phyloP scores from a whole-genome alignment of 1,140 invertebrate species.

The Proctacanthus coquilletti region DNA sequence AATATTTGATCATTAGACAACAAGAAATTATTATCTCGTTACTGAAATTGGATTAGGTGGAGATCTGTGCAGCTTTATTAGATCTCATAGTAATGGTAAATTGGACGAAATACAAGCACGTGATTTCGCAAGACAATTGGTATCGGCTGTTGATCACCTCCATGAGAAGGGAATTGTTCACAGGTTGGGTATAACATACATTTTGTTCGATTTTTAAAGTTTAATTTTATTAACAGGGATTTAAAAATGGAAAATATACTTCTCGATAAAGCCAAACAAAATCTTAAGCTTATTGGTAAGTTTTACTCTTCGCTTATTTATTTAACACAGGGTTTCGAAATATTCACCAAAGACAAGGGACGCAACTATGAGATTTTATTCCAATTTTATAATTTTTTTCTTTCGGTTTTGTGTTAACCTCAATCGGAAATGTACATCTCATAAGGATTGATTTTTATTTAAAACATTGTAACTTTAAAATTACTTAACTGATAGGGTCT shows the following conservation, averaged over 20 bases:
- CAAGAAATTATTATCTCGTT: constrained; percentile 47
- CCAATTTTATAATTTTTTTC: too few species aligned
- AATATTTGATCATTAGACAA: constrained; percentile 25
- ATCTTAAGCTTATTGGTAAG: constrained; percentile 54
- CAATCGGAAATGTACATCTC: too few species aligned
- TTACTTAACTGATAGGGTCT: too few species aligned
- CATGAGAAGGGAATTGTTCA: constrained; percentile 50
- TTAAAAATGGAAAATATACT: constrained; percentile 65
- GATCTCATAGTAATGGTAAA: constrained; percentile 36
- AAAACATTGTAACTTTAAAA: too few species aligned
- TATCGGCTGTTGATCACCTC: constrained; percentile 50
- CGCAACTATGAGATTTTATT: too few species aligned
- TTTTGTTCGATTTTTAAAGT: neutral
- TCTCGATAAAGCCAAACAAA: constrained; percentile 44
- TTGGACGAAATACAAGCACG: constrained; percentile 41
- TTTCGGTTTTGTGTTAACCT: too few species aligned
- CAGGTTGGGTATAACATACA: constrained; percentile 32
- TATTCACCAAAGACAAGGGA: too few species aligned
- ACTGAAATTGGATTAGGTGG: constrained; percentile 51
- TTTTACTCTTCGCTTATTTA: too few species aligned
- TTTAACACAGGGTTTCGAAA: too few species aligned
- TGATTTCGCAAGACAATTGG: constrained; percentile 43
- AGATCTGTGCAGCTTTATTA: constrained; percentile 46
- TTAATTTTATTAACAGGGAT: too few species aligned
- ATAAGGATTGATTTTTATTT: too few species aligned